A percentile compares a stretch with the other conserved stretches of the same genome.
Conservation (phyloP, 2,113 vertebrate species). For the Ammospiza nelsoni region DNA sequence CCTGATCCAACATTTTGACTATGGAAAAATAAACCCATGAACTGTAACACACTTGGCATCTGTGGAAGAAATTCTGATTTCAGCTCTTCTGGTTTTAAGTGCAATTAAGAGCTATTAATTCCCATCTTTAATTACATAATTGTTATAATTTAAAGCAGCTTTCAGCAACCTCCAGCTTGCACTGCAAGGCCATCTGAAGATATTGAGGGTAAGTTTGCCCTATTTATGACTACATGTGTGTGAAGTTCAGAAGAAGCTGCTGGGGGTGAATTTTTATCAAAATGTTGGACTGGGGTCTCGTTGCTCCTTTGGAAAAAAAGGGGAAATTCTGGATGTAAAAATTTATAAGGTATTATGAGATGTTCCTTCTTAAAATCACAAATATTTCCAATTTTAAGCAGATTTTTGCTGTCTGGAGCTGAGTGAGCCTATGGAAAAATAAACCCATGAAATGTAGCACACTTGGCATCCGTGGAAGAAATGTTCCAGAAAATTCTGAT, state of each 20-base stretch:
- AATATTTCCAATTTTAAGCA: background rate
- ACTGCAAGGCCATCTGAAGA: background rate
- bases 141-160: background rate
- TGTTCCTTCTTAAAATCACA: background rate
- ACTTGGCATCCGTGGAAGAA: too few relatives aligned
- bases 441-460: too few relatives aligned
- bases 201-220: rapidly evolving
- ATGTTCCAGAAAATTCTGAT: too few relatives aligned
- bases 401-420: background rate
- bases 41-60: background rate
- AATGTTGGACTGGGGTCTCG: rapidly evolving
- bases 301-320: background rate
- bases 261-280: background rate
- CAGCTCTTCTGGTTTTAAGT: background rate
- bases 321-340: background rate
- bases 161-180: background rate
- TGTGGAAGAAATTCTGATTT: background rate
- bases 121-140: background rate
- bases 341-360: rapidly evolving
- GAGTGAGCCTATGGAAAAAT: too few relatives aligned
- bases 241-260: background rate
- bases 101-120: background rate
- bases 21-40: background rate
- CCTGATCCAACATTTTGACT: background rate
- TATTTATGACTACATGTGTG: background rate